These are phyloP conservation scores for Calcarius lapponicus DNA, from an alignment of 2,797 vertebrate genomes.

Conservation along the genomic window DNA sequence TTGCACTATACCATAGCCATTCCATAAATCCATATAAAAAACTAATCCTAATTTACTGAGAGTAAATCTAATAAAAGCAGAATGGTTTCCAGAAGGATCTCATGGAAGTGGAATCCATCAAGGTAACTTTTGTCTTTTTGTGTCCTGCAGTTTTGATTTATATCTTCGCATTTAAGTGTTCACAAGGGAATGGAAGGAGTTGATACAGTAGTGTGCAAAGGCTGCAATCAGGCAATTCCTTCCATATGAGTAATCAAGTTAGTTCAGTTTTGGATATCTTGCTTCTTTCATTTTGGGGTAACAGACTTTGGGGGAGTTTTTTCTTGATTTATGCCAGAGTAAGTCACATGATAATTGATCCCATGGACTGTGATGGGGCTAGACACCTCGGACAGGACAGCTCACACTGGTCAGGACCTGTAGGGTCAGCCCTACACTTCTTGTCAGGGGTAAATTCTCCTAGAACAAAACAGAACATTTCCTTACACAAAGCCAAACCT, in stretches of 20 bases:
- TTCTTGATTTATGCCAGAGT: background rate
- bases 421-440: background rate
- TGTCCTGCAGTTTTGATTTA: conserved; percentile 45
- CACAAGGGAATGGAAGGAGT: background rate
- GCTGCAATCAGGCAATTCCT: conserved; percentile 52
- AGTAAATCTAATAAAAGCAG: conserved; percentile 61
- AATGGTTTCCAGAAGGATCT: conserved; percentile 59
- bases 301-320: background rate
- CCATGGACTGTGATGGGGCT: background rate
- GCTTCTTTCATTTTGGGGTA: background rate
- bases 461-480: background rate
- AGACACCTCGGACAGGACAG: background rate
- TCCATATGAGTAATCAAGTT: conserved; percentile 43
- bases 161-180: conserved; percentile 9
- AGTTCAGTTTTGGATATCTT: background rate
- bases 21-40: conserved; percentile 69
- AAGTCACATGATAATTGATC: background rate
- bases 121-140: conserved; percentile 37
- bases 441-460: background rate
- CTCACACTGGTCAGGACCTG: background rate
- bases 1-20: conserved; percentile 38
- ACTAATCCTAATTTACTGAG: conserved; percentile 65
- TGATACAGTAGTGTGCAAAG: conserved; percentile 34
- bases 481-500: background rate
- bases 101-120: conserved; percentile 37